Conservation (phyloP, 2,113 vertebrate genomes). For the Mastomys coucha region DNA sequence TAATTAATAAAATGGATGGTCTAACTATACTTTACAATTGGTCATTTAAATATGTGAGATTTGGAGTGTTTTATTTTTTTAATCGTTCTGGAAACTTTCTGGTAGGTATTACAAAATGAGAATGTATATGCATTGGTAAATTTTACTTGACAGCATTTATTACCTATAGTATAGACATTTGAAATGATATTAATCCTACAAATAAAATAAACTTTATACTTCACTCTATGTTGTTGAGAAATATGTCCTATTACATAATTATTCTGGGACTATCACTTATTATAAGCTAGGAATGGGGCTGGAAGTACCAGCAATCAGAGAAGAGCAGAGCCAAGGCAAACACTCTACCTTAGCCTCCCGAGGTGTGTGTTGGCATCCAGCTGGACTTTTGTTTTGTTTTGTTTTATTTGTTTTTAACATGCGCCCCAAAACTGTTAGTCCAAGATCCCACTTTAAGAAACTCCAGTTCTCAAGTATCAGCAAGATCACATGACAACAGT, state of each 20-base stretch:
- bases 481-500: not conserved
- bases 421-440: not conserved
- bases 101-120: not conserved
- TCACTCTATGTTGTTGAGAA: not conserved
- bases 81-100: not conserved
- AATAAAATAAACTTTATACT: constrained; percentile 29
- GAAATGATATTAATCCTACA: constrained; percentile 48
- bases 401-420: constrained; percentile 1
- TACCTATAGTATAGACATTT: constrained; percentile 4
- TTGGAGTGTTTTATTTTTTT: not conserved
- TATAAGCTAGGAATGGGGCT: not conserved
- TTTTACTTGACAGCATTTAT: constrained; percentile 39
- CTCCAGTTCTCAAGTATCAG: not conserved
- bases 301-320: not conserved
- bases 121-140: not conserved
- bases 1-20: constrained; percentile 57
- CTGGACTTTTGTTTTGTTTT: not conserved
- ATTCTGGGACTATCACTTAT: not conserved
- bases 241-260: constrained; percentile 19
- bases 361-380: not conserved
- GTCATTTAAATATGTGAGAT: not conserved
- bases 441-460: not conserved
- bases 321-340: not conserved
- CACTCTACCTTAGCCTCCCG: not conserved
- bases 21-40: not conserved